Evolutionary conservation across 2,797 vertebrate species (phyloP), one percentile per base, ranked within the genome.

Genomic region (Gallinago stenura): DNA sequence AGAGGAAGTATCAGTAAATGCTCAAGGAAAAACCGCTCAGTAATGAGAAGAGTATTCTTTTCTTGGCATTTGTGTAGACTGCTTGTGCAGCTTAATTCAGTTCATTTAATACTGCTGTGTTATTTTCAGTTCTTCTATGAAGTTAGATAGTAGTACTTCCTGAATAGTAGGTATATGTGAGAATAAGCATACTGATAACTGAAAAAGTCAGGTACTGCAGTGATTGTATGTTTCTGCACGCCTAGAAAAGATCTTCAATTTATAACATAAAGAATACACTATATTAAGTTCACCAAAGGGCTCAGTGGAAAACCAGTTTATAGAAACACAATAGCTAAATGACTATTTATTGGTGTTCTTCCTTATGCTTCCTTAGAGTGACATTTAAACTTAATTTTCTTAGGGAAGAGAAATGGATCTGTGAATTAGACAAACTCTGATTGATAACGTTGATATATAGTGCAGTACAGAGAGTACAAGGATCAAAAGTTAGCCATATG

Each of bases 401-500:
- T 57, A 18, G 31, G 41, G 37, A 90, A 79, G 66, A 89, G 41
- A 69, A 77, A 77, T 71, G 51, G 20, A 20, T 69, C 25, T 71
- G 31, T 80, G 41, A 57, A 43, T 83, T 88, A 80, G 60, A 26
- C 25, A 94, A 91, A 80, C 45, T 60, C 72, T 83, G 83, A 66
- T 12, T 83, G 89, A 35, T 81, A 85, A 88, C 76, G 82, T 93
- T 93, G 88, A 58, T 73, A 78, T 91, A 37, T 2, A 83, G 9
- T 45, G 43, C 41, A 77, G 17, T 73, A 56, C 10, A 51, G 20
- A 77, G 8, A 80, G 80, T 77, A 45, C 17, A 31, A 53, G 39
- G 70, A 41, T 95, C 92, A 95, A 87, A 94, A 95, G 89, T 46
- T 94, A 48, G 65, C 68, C 30, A 9, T 37, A 79, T 69, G 41